Evolutionary conservation across 1,140 invertebrate genomes (phyloP).

Genomic region (Teleopsis dalmanni): DNA sequence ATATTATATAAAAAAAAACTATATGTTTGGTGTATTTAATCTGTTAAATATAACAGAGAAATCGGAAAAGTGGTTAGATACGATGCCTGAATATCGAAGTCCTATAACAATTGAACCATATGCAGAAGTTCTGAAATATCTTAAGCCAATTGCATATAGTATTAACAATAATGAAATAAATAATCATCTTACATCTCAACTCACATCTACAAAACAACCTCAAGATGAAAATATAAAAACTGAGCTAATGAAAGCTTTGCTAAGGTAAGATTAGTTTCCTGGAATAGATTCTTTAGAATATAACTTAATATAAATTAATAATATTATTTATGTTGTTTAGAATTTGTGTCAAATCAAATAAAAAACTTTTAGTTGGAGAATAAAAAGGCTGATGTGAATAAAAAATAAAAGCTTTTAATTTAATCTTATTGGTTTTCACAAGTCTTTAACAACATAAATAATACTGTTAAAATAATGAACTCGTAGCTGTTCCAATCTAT

Average conservation of each 20-base stretch:
- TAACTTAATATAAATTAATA: not conserved
- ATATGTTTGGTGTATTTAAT: constrained; percentile 5
- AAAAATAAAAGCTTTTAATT: too few relatives aligned
- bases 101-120: constrained; percentile 27
- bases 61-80: constrained; percentile 17
- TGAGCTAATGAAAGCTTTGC: not conserved
- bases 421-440: too few relatives aligned
- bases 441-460: too few relatives aligned
- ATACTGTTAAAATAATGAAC: too few relatives aligned
- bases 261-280: not conserved
- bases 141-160: too few relatives aligned
- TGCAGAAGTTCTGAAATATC: constrained; percentile 6
- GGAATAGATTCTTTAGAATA: not conserved
- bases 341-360: not conserved
- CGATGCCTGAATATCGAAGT: not conserved
- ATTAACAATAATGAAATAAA: too few relatives aligned
- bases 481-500: too few relatives aligned
- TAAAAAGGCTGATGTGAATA: too few relatives aligned
- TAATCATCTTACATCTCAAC: too few relatives aligned
- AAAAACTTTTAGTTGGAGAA: not conserved
- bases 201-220: too few relatives aligned
- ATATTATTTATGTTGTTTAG: not conserved
- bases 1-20: constrained; percentile 10
- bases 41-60: constrained; percentile 15
- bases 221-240: too few relatives aligned